These are phyloP conservation scores for Micromesistius poutassou DNA, from an alignment of 2,797 vertebrate genomes.

Conservation along the genomic window DNA sequence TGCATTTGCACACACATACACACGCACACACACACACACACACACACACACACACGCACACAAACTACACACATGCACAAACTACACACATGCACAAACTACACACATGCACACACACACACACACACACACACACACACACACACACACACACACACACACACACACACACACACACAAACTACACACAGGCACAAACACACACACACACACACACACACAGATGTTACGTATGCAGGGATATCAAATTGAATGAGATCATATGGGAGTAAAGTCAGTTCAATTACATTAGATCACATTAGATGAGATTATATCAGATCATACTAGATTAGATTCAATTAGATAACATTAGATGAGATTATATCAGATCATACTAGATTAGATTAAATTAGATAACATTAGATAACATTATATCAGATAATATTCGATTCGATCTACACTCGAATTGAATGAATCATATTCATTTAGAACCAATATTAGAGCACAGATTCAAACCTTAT, in stretches of 20 bases:
- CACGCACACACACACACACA: slow-evolving; percentile 13
- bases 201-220: slow-evolving; percentile 20
- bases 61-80: not conserved
- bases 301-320: not conserved
- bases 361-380: not conserved
- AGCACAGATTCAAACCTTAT: too few relatives aligned
- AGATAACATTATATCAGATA: too few relatives aligned
- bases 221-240: not conserved
- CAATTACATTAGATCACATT: too few relatives aligned
- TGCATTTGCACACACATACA: not conserved
- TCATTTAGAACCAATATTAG: too few relatives aligned
- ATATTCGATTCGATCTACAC: too few relatives aligned
- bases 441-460: too few relatives aligned
- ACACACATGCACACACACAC: too few relatives aligned
- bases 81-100: too few relatives aligned
- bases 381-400: not conserved
- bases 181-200: slow-evolving; percentile 51
- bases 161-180: too few relatives aligned
- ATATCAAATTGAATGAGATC: not conserved
- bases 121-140: too few relatives aligned
- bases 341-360: not conserved
- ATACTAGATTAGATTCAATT: not conserved
- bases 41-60: slow-evolving; percentile 2
- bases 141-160: too few relatives aligned
- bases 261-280: too few relatives aligned